Evolutionary conservation across 2,888 invertebrate genomes (phyloP).

Genomic region (Heliconius aoede): DNA sequence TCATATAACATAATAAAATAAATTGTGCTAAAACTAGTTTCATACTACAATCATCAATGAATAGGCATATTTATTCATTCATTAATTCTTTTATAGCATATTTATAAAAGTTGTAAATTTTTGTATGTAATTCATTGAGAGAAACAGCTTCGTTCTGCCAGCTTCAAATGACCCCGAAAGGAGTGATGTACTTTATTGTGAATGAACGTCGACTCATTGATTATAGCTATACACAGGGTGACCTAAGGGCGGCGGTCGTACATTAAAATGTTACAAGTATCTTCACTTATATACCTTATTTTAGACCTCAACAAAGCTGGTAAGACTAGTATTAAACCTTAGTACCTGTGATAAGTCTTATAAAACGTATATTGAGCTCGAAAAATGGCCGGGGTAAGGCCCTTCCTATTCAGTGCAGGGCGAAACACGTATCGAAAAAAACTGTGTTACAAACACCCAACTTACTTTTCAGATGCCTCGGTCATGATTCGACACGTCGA

Average conservation of each 20-base stretch:
- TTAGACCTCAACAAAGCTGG: slow-evolving; percentile 39
- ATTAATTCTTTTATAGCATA: slow-evolving; percentile 11
- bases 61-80: neutral
- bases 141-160: slow-evolving; percentile 63
- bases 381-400: slow-evolving; percentile 81
- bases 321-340: slow-evolving; percentile 47
- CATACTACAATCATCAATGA: slow-evolving; percentile 2
- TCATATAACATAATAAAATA: neutral
- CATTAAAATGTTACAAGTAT: slow-evolving; percentile 50
- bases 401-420: slow-evolving; percentile 74
- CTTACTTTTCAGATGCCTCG: slow-evolving; percentile 96
- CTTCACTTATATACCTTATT: slow-evolving; percentile 48
- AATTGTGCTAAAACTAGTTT: neutral
- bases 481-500: slow-evolving; percentile 94
- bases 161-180: slow-evolving; percentile 77
- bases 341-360: slow-evolving; percentile 57
- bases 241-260: slow-evolving; percentile 77
- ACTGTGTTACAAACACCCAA: slow-evolving; percentile 70
- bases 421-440: slow-evolving; percentile 66
- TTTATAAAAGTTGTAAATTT: slow-evolving; percentile 25
- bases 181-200: slow-evolving; percentile 76
- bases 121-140: slow-evolving; percentile 59
- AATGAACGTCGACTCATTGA: slow-evolving; percentile 81
- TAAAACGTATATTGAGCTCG: slow-evolving; percentile 64
- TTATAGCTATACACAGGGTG: slow-evolving; percentile 72